Conservation (phyloP, 1,140 invertebrate species). For the Leptinotarsa texana region DNA sequence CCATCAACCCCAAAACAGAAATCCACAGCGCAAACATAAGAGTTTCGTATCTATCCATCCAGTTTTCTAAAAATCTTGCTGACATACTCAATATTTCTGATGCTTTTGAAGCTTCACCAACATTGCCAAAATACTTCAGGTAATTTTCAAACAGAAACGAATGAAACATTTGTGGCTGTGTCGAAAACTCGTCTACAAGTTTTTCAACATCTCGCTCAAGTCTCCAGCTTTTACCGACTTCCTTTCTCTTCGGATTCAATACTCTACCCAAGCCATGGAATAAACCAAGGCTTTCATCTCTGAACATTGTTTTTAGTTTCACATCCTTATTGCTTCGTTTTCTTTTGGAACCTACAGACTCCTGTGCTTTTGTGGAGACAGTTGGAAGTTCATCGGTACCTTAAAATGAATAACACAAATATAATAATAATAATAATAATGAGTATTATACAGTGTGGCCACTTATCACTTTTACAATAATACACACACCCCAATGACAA, state of each 20-base stretch:
- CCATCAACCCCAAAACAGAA: slow-evolving; percentile 70
- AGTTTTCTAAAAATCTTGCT: slow-evolving; percentile 68
- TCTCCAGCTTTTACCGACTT: slow-evolving; percentile 44
- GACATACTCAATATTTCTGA: slow-evolving; percentile 65
- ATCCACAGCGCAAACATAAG: slow-evolving; percentile 62
- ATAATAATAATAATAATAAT: slow-evolving; percentile 14
- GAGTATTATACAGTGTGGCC: too few relatives aligned
- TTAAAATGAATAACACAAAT: slow-evolving; percentile 25
- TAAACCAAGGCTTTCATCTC: slow-evolving; percentile 70
- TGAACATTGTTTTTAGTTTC: slow-evolving; percentile 60
- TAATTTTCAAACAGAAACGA: slow-evolving; percentile 77
- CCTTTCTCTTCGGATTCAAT: slow-evolving; percentile 73
- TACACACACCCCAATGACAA: too few relatives aligned
- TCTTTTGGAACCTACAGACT: slow-evolving; percentile 38
- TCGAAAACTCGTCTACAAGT: slow-evolving; percentile 66
- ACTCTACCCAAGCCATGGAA: slow-evolving; percentile 76
- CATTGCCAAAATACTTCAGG: slow-evolving; percentile 67
- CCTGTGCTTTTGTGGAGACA: slow-evolving; percentile 46
- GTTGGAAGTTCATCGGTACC: slow-evolving; percentile 34
- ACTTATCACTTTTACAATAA: too few relatives aligned
- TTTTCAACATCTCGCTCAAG: slow-evolving; percentile 67
- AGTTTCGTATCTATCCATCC: slow-evolving; percentile 63
- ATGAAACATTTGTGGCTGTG: slow-evolving; percentile 66
- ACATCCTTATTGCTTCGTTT: slow-evolving; percentile 36
- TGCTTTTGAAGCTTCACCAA: slow-evolving; percentile 61